Base-by-base conservation (phyloP, 2,797 vertebrate genomes). In the Bovichtus variegatus region DNA sequence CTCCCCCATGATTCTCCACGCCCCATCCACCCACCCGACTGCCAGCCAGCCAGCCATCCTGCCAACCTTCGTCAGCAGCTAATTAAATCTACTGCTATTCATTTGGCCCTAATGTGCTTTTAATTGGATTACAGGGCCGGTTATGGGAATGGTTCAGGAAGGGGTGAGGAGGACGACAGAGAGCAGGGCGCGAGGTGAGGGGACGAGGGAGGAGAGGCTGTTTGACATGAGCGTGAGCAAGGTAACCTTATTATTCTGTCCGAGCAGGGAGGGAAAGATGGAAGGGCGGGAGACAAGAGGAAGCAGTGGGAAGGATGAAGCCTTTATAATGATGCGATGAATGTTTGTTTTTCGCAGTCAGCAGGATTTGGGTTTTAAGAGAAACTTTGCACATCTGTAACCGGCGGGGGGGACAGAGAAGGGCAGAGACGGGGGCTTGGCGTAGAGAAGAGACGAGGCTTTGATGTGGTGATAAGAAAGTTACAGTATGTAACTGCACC, bases 101-200 rank as follows among this genome's bases (percentile, higher is more conserved):
- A 93, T 94, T 95, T 95, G 88, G 85, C 76, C 86, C 83, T 94
- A 94, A 95, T 94, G 92, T 90, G 92, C 82, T 94, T 93, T 94
- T 95, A 95, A 95, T 95, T 94, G 87, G 84, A 94, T 96, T 95
- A 94, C 84, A 87, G 91, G 70, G 82, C 66, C 68, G 83, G 93
- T 93, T 87, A 78, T 68, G 78, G 88, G 88, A 86, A 88, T 89
- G 89, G 88, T 91, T 88, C 90, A 88, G 80, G 82, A 81, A 81
- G 78, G 83, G 90, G 84, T 77, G 86, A 91, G 82, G 78, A 83
- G 86, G 83, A 81, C 59, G 80, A 77, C 59, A 41, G 60, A 68
- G 86, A 74, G 79, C 34, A 21, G 84, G 78, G 61, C 34, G 53
- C 9, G 69, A 85, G 86, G 84, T 81, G 87, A 88, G 68, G 72